Evolutionary conservation across 2,113 vertebrate genomes (phyloP).

Genomic region (Aphelocoma coerulescens): DNA sequence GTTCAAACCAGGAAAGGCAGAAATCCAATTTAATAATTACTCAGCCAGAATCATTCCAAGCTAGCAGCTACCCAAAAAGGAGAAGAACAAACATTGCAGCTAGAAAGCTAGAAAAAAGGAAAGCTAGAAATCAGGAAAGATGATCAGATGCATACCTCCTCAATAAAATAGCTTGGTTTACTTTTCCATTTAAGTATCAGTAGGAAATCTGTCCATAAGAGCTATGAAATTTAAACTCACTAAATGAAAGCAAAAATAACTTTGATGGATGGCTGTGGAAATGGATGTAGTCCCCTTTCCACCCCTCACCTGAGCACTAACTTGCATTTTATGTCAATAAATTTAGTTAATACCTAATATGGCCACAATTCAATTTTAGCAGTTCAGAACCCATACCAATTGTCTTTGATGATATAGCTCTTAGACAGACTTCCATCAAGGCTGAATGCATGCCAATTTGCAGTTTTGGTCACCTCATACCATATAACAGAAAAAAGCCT

Average conservation of each 20-base stretch:
- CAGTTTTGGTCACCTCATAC: neutral
- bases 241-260: neutral
- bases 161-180: neutral
- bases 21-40: constrained; percentile 1
- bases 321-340: neutral
- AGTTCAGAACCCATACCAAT: neutral
- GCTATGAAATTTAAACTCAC: neutral
- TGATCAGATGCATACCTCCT: neutral
- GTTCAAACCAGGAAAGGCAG: neutral
- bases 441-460: neutral
- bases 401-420: neutral
- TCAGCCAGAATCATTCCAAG: neutral
- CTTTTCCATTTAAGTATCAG: neutral
- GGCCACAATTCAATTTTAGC: neutral
- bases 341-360: neutral
- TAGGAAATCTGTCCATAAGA: neutral
- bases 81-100: neutral
- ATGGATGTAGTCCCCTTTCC: neutral
- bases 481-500: neutral
- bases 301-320: neutral
- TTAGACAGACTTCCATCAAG: neutral
- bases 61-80: neutral
- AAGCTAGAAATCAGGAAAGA: neutral
- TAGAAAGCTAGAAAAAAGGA: neutral
- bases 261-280: neutral